Evolutionary conservation across 2,797 vertebrate species (phyloP).

Genomic region (Chiloscyllium punctatum): DNA sequence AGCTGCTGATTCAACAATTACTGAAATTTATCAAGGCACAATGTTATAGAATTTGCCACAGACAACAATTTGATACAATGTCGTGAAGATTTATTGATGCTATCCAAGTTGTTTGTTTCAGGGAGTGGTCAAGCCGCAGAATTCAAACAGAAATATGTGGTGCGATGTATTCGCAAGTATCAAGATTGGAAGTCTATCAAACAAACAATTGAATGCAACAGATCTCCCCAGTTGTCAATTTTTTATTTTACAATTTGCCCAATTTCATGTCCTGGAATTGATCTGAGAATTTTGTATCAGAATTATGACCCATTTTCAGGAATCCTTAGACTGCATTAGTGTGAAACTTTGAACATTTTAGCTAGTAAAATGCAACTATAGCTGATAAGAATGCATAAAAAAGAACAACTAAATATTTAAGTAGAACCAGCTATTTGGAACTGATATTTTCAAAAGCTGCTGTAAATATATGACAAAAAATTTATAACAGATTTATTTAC

Average conservation of each 20-base stretch:
- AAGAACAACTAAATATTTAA: not conserved
- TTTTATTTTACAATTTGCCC: not conserved
- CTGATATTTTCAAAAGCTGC: not conserved
- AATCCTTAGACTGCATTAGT: not conserved
- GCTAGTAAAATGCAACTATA: not conserved
- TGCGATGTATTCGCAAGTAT: not conserved
- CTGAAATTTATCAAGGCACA: not conserved
- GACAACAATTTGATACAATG: not conserved
- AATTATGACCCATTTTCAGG: not conserved
- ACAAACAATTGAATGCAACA: not conserved
- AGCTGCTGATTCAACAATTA: not conserved
- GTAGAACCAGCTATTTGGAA: not conserved
- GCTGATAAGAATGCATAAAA: not conserved
- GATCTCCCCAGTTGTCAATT: not conserved
- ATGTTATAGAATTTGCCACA: not conserved
- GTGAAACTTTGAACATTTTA: not conserved
- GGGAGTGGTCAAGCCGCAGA: not conserved
- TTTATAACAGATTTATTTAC: not conserved
- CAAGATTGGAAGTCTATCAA: not conserved
- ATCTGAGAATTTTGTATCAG: not conserved
- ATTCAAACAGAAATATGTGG: not conserved
- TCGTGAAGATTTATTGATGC: not conserved
- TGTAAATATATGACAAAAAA: not conserved
- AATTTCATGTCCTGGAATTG: not conserved
- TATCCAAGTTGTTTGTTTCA: not conserved